Evolutionary conservation across 2,888 invertebrate genomes (phyloP), one percentile per base, ranked within the genome.

Genomic region (Colostygia pectinataria): DNA sequence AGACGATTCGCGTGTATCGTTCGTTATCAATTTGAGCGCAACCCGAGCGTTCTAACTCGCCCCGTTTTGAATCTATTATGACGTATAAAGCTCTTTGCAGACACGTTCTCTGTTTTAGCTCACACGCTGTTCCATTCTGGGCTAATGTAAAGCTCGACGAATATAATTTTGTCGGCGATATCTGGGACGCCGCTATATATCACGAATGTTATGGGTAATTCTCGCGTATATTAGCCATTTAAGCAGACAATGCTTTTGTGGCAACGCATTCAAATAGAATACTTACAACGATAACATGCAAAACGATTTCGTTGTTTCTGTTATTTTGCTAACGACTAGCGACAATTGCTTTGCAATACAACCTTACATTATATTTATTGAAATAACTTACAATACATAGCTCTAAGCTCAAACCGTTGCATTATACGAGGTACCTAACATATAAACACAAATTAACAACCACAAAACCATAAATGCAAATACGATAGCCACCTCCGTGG

Each of bases 1-100:
- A 87, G 82, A 86, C 80, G 79, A 83, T 80, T 86, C 84, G 80
- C 85, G 80, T 87, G 84, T 85, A 84, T 83, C 74, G 47, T 53
- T 68, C 74, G 79, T 81, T 83, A 89, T 87, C 86, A 84, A 88
- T 89, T 87, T 80, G 72, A 77, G 71, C 68, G 71, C 66, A 66
- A 39, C 40, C 49, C 75, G 64, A 65, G 70, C 80, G 75, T 66
- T 78, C 74, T 71, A 74, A 67, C 73, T 74, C 74, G 83, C 75
- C 77, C 80, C 74, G 82, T 80, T 83, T 83, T 71, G 31, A 73
- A 71, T 73, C 68, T 74, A 80, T 82, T 79, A 80, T 73, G 71
- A 71, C 66, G 70, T 77, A 79, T 78, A 78, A 78, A 80, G 71
- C 70, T 46, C 40, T 34, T 28, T 46, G 33, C 42, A 52, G 42